Base-by-base conservation (phyloP, 1,140 invertebrate species). In the Berghia stephanieae region DNA sequence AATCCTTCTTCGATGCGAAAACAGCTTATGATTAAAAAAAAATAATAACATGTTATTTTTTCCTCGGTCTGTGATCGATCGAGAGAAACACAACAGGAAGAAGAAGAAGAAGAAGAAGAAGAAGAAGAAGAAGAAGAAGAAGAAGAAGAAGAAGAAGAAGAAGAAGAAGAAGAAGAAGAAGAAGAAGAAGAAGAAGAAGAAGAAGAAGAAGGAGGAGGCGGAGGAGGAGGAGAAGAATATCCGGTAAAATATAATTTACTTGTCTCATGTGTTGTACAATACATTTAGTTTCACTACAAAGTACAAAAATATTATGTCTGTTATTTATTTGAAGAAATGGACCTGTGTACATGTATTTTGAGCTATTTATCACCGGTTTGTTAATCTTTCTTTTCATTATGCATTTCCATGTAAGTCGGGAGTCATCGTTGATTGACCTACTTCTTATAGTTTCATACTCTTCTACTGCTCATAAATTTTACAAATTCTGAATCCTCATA, bases 71-170 rank as follows among this genome's bases (percentile, higher is more conserved):
- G 10, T 49, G 10, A 10, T 49, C n/a, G 10, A 49, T 10, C 46
- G 10, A 10, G 46, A 13, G 10, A 49, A 13, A 49, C n/a, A 24
- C 55, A 60, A 60, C 5, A 6, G 34, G n/a, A 31, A 24, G 5
- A n/a, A 60, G 55, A 8, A 24, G 55, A 5, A 60, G 55, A n/a
- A 60, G 55, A 60, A 60, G 55, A 60, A 60, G 55, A 60, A 60
- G 55, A n/a, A 60, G 55, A n/a, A 60, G 55, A n/a, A 60, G 55
- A 60, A 60, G n/a, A 60, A 60, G 55, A 60, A 31, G n/a, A n/a
- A 31, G 34, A 60, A 31, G n/a, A 60, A 31, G 34, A 60, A 24
- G 34, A 60, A 31, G 34, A 60, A 31, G n/a, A 60, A 24, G n/a
- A 60, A 31, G n/a, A 60, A 31, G 34, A 60, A 31, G 34, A 60